Evolutionary conservation across 2,888 invertebrate species (phyloP).

Genomic region (Hypselothyrea guttata): DNA sequence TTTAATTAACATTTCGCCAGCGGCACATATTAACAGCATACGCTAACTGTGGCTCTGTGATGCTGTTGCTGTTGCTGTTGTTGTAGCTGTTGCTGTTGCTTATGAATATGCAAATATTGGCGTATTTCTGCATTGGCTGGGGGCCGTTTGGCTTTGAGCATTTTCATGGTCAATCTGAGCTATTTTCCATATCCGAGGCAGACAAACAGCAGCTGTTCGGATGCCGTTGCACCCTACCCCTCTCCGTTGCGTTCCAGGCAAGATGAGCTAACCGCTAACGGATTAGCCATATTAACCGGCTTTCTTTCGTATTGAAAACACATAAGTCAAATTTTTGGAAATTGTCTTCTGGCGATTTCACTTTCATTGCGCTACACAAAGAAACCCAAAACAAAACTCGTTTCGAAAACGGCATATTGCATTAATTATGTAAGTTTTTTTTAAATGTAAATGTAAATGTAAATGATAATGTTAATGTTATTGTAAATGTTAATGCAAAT

Average conservation of each 20-base stretch:
- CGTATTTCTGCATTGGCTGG: constrained; percentile 43
- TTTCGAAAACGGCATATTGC: constrained; percentile 46
- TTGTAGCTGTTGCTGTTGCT: too few relatives aligned
- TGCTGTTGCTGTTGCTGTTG: constrained; percentile 20
- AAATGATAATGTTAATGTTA: too few relatives aligned
- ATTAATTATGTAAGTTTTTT: constrained; percentile 65
- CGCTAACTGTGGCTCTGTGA: constrained; percentile 11
- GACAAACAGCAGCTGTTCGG: constrained; percentile 7
- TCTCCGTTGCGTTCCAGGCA: neutral
- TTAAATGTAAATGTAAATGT: constrained; percentile 40
- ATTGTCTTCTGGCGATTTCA: constrained; percentile 62
- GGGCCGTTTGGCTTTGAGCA: constrained; percentile 43
- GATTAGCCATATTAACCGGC: too few relatives aligned
- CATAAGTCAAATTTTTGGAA: too few relatives aligned
- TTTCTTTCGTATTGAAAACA: constrained; percentile 15
- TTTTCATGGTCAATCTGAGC: constrained; percentile 60
- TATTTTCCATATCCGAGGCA: constrained; percentile 40
- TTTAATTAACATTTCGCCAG: constrained; percentile 67
- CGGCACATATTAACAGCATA: constrained; percentile 42
- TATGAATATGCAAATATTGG: constrained; percentile 56
- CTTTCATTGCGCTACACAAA: constrained; percentile 41
- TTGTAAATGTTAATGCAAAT: constrained; percentile 36
- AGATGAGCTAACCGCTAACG: constrained; percentile 4
- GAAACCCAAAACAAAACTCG: constrained; percentile 42
- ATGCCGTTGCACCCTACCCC: too few relatives aligned